Conservation (phyloP, 2,113 vertebrate species). For the Euleptes europaea region DNA sequence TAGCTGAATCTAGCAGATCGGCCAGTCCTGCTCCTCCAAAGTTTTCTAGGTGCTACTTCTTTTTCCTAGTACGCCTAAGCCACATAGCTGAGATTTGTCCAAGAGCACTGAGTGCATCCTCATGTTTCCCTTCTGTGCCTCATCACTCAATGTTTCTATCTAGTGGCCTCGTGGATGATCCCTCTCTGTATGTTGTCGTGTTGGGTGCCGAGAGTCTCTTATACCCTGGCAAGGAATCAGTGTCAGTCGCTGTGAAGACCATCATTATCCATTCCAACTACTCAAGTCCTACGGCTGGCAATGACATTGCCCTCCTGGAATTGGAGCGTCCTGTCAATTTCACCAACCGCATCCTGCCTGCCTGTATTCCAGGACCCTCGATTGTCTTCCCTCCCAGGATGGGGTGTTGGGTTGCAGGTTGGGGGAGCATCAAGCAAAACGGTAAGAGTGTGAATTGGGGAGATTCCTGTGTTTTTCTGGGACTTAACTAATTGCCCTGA, state of each 20-base stretch:
- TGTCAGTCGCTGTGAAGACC: neutral
- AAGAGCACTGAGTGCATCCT: neutral
- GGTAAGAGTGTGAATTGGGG: conserved; percentile 23
- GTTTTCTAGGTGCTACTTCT: too few relatives aligned
- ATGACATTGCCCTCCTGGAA: conserved; percentile 18
- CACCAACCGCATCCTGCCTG: neutral
- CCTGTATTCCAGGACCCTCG: conserved; percentile 2
- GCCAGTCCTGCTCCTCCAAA: too few relatives aligned
- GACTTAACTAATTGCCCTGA: too few relatives aligned
- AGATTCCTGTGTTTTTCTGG: too few relatives aligned
- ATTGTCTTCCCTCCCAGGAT: conserved; percentile 19
- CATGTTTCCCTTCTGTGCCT: neutral
- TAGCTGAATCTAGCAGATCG: too few relatives aligned
- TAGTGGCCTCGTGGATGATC: neutral
- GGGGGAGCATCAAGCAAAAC: conserved; percentile 12
- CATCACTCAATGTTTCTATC: neutral
- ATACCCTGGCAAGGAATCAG: neutral
- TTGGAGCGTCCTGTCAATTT: conserved; percentile 17
- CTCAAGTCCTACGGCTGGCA: neutral
- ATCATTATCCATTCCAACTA: neutral
- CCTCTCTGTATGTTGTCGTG: neutral
- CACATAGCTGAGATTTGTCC: neutral
- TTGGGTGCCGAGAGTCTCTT: conserved; percentile 1
- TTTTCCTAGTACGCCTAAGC: neutral
- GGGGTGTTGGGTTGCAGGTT: conserved; percentile 28